Evolutionary conservation across 1,140 invertebrate species (phyloP).

Genomic region (Gyrodactylus salaris): DNA sequence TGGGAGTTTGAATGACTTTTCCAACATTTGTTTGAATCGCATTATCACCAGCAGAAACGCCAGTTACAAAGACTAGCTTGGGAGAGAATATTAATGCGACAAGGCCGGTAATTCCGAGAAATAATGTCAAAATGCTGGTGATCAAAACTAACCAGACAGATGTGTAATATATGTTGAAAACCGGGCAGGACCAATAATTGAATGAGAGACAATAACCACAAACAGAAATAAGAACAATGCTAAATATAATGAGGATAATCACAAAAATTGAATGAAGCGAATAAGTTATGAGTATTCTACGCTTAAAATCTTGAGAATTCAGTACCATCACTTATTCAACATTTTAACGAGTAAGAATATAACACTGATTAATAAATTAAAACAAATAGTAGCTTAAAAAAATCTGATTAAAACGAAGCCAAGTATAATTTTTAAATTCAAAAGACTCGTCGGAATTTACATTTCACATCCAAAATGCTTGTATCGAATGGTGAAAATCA

Average conservation of each 20-base stretch:
- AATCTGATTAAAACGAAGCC: too few relatives aligned
- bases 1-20: neutral
- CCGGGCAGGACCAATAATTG: neutral
- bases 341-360: neutral
- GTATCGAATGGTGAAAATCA: too few relatives aligned
- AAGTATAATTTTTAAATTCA: too few relatives aligned
- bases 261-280: neutral
- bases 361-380: neutral
- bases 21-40: neutral
- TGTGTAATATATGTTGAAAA: neutral
- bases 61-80: neutral
- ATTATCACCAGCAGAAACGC: neutral
- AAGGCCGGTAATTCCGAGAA: neutral
- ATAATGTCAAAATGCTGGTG: neutral
- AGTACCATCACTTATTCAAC: neutral
- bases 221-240: neutral
- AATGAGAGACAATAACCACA: neutral
- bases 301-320: neutral
- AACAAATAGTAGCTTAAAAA: too few relatives aligned
- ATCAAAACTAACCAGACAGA: neutral
- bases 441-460: too few relatives aligned
- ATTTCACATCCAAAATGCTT: too few relatives aligned
- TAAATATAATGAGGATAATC: neutral
- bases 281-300: neutral
- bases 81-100: neutral